Conservation (phyloP, 2,797 vertebrate genomes). For the Poeciliopsis infans region DNA sequence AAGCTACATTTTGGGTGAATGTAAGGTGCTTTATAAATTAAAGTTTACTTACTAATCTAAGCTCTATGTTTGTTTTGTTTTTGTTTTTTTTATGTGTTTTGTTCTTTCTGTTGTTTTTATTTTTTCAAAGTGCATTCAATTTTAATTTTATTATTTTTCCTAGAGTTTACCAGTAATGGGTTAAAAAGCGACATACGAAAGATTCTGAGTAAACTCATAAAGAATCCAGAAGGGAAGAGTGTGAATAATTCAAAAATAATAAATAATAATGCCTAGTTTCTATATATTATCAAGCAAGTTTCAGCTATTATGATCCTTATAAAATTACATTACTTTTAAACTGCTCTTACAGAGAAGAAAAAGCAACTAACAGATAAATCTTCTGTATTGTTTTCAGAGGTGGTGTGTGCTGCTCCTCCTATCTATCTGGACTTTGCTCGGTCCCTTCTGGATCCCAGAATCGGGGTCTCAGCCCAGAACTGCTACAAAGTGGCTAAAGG, state of each 20-base stretch:
- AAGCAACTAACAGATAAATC: neutral
- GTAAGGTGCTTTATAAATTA: neutral
- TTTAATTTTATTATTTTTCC: neutral
- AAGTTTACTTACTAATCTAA: neutral
- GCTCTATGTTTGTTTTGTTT: neutral
- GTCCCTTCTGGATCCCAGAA: slow-evolving; percentile 86
- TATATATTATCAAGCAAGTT: neutral
- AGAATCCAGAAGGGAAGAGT: neutral
- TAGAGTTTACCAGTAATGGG: neutral
- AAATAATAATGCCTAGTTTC: neutral
- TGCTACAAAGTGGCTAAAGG: slow-evolving; percentile 93
- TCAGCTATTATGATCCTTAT: neutral
- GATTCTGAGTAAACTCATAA: neutral
- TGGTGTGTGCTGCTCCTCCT: slow-evolving; percentile 89
- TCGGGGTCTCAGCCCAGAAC: slow-evolving; percentile 91
- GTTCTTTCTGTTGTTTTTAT: neutral
- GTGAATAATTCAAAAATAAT: neutral
- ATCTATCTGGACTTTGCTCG: slow-evolving; percentile 92
- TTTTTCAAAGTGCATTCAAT: neutral
- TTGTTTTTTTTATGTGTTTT: too few relatives aligned
- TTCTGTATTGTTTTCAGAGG: slow-evolving; percentile 77
- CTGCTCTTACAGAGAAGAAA: neutral
- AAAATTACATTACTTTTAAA: neutral
- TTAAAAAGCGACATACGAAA: neutral
- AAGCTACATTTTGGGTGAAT: neutral